These are phyloP conservation scores for Nasua narica DNA, from an alignment of 2,797 vertebrate genomes.

Conservation along the genomic window DNA sequence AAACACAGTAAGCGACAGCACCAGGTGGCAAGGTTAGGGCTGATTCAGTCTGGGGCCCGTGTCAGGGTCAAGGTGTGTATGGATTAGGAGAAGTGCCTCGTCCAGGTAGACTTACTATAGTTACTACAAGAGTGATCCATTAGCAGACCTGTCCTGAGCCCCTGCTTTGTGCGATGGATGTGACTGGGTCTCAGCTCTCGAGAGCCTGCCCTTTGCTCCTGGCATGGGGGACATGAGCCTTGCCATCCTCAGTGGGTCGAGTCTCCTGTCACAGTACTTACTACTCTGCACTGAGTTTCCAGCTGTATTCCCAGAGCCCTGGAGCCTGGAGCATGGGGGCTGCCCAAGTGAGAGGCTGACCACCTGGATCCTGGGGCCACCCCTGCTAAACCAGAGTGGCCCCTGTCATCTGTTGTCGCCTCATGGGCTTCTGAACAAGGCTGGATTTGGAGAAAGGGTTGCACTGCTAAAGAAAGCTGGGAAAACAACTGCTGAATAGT, in stretches of 20 bases:
- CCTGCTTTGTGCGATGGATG: background rate
- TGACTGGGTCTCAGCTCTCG: background rate
- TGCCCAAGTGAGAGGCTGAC: background rate
- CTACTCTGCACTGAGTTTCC: background rate
- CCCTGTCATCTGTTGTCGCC: background rate
- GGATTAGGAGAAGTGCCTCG: background rate
- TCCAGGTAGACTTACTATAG: background rate
- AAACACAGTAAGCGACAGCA: background rate
- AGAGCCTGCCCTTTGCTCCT: background rate
- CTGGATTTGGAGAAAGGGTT: background rate
- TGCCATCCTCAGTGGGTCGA: background rate
- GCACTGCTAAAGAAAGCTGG: background rate
- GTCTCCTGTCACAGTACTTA: background rate
- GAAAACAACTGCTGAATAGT: background rate
- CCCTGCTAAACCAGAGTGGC: background rate
- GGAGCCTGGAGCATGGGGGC: background rate
- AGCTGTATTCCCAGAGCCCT: background rate
- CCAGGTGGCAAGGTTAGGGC: background rate
- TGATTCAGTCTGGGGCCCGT: background rate
- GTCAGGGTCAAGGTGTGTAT: background rate
- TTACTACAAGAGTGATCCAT: background rate
- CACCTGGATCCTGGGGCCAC: background rate
- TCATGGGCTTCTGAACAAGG: background rate
- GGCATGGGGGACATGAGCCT: background rate
- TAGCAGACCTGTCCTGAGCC: background rate